A percentile compares a stretch with the other conserved stretches of the same genome.
Evolutionary conservation across 64 coral and sea anemone genomes (phyloP).

Genomic region (Pachyseris speciosa): DNA sequence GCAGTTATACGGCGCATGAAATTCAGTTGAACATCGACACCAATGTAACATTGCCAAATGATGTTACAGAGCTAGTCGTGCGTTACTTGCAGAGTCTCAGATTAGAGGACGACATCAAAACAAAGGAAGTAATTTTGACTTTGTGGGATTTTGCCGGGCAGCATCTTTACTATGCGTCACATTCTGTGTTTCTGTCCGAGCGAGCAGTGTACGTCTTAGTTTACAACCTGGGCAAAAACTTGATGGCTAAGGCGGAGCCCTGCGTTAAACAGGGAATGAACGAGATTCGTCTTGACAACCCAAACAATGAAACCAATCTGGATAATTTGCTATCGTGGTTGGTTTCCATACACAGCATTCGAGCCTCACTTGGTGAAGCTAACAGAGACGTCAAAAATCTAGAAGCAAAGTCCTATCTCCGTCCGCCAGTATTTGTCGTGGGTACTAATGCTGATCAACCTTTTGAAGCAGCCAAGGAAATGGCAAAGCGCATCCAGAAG

Average conservation of each 20-base stretch:
- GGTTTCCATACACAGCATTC: slow-evolving; percentile 12
- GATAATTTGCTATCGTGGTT: slow-evolving; percentile 39
- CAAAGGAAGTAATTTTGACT: too few species aligned
- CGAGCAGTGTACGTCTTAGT: slow-evolving; percentile 20
- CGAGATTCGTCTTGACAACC: slow-evolving; percentile 11
- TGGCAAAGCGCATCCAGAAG: too few species aligned
- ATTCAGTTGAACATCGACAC: neutral
- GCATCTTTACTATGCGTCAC: too few species aligned
- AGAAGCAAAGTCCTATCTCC: too few species aligned
- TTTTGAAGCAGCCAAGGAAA: too few species aligned
- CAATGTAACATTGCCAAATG: neutral
- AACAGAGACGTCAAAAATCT: neutral
- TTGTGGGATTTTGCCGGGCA: too few species aligned
- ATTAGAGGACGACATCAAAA: neutral
- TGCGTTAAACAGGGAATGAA: neutral
- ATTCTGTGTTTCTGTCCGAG: too few species aligned
- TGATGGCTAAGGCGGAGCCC: slow-evolving; percentile 2
- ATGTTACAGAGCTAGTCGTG: slow-evolving; percentile 1
- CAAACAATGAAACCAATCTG: slow-evolving; percentile 19
- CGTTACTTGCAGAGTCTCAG: too few species aligned
- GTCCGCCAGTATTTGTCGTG: too few species aligned
- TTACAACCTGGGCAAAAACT: neutral
- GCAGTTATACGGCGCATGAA: neutral
- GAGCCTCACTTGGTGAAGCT: neutral
- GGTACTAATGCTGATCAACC: too few species aligned